phyloP scores from a whole-genome alignment of 2,113 vertebrate genomes.

The Rhea americana region DNA sequence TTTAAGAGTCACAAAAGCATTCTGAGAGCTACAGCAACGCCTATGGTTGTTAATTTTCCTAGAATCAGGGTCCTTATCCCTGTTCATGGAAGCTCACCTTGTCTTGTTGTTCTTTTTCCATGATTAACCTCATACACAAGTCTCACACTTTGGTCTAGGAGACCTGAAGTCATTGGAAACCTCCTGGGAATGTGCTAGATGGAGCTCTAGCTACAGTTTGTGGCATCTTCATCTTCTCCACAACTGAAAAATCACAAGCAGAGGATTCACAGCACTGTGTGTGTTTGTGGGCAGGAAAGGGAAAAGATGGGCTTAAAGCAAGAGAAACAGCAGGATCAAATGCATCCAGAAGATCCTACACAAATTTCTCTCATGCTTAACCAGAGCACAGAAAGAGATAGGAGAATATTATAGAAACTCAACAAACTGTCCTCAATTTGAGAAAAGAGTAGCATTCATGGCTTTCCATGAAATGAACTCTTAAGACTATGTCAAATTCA shows the following conservation, averaged over 20 bases:
- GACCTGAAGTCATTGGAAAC: background rate
- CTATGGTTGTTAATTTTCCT: background rate
- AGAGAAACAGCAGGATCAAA: background rate
- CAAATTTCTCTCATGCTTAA: background rate
- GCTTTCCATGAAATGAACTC: background rate
- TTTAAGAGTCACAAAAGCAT: background rate
- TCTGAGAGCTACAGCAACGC: background rate
- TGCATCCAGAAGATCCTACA: conserved; percentile 7
- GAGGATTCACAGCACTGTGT: rapidly evolving
- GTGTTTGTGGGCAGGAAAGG: background rate
- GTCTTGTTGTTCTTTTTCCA: background rate
- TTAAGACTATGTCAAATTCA: background rate
- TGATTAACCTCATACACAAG: background rate
- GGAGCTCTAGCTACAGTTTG: conserved; percentile 11
- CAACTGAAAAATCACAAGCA: background rate
- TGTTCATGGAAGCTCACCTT: background rate
- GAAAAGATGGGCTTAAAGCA: background rate
- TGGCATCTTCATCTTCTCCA: conserved; percentile 15
- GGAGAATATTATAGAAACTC: background rate
- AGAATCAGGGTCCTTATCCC: background rate
- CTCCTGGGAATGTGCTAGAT: background rate
- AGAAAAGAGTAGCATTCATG: background rate
- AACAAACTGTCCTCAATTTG: background rate
- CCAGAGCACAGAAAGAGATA: background rate
- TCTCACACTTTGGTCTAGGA: background rate